Evolutionary conservation across 2,888 invertebrate genomes (phyloP).

Genomic region (Nomada hirtipes): DNA sequence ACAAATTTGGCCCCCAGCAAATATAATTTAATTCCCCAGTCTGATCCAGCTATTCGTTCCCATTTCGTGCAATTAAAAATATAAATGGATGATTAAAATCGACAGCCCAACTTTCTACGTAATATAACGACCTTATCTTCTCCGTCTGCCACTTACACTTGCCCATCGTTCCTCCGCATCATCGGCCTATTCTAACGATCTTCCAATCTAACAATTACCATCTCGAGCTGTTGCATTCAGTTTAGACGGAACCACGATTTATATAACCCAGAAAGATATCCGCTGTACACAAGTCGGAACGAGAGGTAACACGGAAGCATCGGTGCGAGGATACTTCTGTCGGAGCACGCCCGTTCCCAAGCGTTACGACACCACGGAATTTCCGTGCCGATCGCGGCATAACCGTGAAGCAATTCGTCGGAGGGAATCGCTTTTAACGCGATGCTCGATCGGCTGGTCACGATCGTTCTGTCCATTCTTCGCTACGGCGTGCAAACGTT

Average conservation of each 20-base stretch:
- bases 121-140: too few species aligned
- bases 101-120: too few species aligned
- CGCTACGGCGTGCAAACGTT: conserved; percentile 29
- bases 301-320: conserved; percentile 45
- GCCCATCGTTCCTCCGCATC: not conserved
- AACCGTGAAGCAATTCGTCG: conserved; percentile 65
- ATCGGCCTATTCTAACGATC: not conserved
- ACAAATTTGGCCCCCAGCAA: too few species aligned
- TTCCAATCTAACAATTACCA: conserved; percentile 9
- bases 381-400: conserved; percentile 59
- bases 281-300: conserved; percentile 15
- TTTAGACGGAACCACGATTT: conserved; percentile 27
- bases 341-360: conserved; percentile 31
- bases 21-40: too few species aligned
- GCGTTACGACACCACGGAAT: conserved; percentile 50
- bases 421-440: conserved; percentile 62
- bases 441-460: conserved; percentile 59
- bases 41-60: too few species aligned
- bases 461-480: conserved; percentile 53
- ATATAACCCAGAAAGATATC: conserved; percentile 29
- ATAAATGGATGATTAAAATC: too few species aligned
- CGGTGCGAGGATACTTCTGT: conserved; percentile 7
- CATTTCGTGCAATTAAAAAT: too few species aligned
- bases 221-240: not conserved
- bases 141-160: too few species aligned